Evolutionary conservation across 2,888 invertebrate species (phyloP).

Genomic region (Ophion obscuratus): DNA sequence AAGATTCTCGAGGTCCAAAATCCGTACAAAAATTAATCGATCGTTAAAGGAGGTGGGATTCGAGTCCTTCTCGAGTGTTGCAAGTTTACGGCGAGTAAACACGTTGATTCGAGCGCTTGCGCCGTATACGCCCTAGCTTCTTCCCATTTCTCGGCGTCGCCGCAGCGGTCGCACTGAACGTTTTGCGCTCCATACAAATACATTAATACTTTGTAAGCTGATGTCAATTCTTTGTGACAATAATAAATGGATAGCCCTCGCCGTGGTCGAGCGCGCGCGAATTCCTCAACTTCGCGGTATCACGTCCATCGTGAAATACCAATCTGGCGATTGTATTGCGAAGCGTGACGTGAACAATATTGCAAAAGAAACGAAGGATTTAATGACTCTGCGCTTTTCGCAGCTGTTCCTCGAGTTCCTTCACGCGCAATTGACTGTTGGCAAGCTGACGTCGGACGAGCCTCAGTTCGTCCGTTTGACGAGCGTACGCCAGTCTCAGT

Average conservation of each 20-base stretch:
- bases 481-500: constrained; percentile 91
- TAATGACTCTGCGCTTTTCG: constrained; percentile 86
- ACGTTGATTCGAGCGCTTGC: constrained; percentile 21
- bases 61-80: constrained; percentile 41
- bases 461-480: constrained; percentile 92
- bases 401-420: constrained; percentile 92
- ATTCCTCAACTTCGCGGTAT: neutral
- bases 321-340: neutral
- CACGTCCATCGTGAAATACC: neutral
- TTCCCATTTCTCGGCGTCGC: neutral
- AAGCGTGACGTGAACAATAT: constrained; percentile 3
- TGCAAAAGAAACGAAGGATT: neutral
- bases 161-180: constrained; percentile 20
- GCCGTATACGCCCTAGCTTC: constrained; percentile 24
- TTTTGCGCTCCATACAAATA: constrained; percentile 42
- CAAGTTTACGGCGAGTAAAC: neutral
- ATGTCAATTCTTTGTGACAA: constrained; percentile 47
- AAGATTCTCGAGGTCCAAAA: constrained; percentile 20
- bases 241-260: neutral
- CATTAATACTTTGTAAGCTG: constrained; percentile 58
- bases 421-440: constrained; percentile 91
- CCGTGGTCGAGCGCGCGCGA: neutral
- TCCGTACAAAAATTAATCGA: constrained; percentile 58
- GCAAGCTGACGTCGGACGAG: constrained; percentile 91
- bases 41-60: constrained; percentile 30